These are phyloP conservation scores for Martes martes DNA, from an alignment of 2,113 vertebrate genomes.

Conservation along the genomic window DNA sequence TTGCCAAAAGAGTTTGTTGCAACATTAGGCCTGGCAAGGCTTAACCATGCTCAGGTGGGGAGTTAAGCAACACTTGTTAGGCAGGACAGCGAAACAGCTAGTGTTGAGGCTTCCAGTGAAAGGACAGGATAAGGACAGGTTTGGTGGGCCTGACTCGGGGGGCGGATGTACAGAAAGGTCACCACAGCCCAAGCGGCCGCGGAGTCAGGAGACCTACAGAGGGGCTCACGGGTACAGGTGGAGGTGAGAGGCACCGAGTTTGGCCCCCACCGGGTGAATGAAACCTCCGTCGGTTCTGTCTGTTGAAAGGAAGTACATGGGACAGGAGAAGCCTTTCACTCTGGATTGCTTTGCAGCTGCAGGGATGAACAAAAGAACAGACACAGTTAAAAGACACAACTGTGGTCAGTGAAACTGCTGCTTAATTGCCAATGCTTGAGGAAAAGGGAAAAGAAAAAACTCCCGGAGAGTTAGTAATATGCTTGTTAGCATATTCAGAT, in stretches of 20 bases:
- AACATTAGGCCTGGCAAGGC: not conserved
- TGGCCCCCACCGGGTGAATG: not conserved
- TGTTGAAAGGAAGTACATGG: slow-evolving; percentile 51
- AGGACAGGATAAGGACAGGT: not conserved
- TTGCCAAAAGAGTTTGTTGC: not conserved
- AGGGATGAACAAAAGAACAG: slow-evolving; percentile 46
- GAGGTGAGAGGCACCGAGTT: not conserved
- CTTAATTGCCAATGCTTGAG: slow-evolving; percentile 44
- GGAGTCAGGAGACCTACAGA: not conserved
- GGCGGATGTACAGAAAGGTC: not conserved
- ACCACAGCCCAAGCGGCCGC: not conserved
- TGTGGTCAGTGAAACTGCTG: slow-evolving; percentile 67
- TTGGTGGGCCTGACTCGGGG: not conserved
- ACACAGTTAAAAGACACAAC: slow-evolving; percentile 66
- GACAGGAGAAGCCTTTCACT: slow-evolving; percentile 44
- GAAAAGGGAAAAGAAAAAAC: slow-evolving; percentile 50
- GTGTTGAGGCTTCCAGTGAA: not conserved
- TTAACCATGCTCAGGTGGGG: not conserved
- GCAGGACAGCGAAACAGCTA: not conserved
- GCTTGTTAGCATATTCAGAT: slow-evolving; percentile 47
- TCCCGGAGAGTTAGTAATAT: not conserved
- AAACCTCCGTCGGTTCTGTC: slow-evolving; percentile 37
- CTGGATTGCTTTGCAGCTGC: slow-evolving; percentile 61
- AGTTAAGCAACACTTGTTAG: not conserved
- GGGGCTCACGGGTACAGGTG: not conserved